Evolutionary conservation across 2,888 invertebrate species (phyloP).

Genomic region (Standfussiana lucernea): DNA sequence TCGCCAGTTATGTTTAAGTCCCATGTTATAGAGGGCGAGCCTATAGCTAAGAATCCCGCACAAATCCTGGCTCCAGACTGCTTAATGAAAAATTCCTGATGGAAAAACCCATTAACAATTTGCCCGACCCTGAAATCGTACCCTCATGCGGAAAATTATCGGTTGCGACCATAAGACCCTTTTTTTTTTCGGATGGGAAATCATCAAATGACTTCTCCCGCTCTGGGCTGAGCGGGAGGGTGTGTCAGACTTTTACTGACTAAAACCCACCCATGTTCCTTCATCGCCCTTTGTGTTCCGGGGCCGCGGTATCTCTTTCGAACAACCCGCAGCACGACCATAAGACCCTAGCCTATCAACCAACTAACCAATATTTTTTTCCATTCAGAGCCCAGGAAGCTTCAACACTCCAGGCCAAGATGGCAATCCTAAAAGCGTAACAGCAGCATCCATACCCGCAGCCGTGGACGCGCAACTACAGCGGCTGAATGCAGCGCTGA

Average conservation of each 20-base stretch:
- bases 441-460: slow-evolving; percentile 70
- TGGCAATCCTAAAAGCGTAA: slow-evolving; percentile 58
- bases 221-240: too few relatives aligned
- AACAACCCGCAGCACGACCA: too few relatives aligned
- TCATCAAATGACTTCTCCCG: too few relatives aligned
- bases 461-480: slow-evolving; percentile 87
- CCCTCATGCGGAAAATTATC: too few relatives aligned
- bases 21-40: neutral
- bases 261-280: too few relatives aligned
- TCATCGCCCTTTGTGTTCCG: too few relatives aligned
- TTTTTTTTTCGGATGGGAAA: too few relatives aligned
- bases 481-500: slow-evolving; percentile 87
- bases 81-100: neutral
- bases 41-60: neutral
- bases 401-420: slow-evolving; percentile 39
- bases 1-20: neutral
- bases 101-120: neutral
- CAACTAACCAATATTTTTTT: neutral
- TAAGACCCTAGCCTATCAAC: neutral
- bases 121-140: neutral
- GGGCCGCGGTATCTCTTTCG: too few relatives aligned
- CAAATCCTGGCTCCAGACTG: neutral
- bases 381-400: slow-evolving; percentile 67
- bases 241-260: too few relatives aligned
- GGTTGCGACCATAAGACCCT: too few relatives aligned